phyloP scores from a whole-genome alignment of 2,888 invertebrate genomes.

The Pristionchus mayeri region DNA sequence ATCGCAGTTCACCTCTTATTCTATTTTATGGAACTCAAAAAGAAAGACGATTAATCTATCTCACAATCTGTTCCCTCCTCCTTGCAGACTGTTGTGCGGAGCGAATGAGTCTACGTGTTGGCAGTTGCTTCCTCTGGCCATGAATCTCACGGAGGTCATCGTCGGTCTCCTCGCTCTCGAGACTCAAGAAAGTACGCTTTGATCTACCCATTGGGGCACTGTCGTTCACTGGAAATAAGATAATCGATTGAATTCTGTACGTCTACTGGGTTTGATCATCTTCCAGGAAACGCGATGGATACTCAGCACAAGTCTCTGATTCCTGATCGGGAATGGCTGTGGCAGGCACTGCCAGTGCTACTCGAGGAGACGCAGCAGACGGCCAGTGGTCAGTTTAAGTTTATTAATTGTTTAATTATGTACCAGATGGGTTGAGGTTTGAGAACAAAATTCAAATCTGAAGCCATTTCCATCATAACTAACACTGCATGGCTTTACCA shows the following conservation, averaged over 20 bases:
- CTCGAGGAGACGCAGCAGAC: slow-evolving; percentile 17
- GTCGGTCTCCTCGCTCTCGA: neutral
- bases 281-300: too few relatives aligned
- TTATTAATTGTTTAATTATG: neutral
- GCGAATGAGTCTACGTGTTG: neutral
- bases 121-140: neutral
- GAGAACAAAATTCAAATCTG: too few relatives aligned
- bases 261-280: too few relatives aligned
- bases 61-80: too few relatives aligned
- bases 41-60: too few relatives aligned
- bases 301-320: too few relatives aligned
- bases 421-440: too few relatives aligned
- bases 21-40: too few relatives aligned
- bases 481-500: too few relatives aligned
- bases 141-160: slow-evolving; percentile 1
- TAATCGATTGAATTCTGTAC: neutral
- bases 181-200: neutral
- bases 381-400: neutral
- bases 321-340: slow-evolving; percentile 35
- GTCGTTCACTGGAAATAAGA: too few relatives aligned
- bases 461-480: too few relatives aligned
- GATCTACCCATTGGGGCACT: neutral
- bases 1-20: too few relatives aligned
- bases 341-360: slow-evolving; percentile 18
- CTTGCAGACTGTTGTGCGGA: neutral